Base-by-base conservation (phyloP, 2,888 invertebrate genomes). In the Agriotes lineatus region DNA sequence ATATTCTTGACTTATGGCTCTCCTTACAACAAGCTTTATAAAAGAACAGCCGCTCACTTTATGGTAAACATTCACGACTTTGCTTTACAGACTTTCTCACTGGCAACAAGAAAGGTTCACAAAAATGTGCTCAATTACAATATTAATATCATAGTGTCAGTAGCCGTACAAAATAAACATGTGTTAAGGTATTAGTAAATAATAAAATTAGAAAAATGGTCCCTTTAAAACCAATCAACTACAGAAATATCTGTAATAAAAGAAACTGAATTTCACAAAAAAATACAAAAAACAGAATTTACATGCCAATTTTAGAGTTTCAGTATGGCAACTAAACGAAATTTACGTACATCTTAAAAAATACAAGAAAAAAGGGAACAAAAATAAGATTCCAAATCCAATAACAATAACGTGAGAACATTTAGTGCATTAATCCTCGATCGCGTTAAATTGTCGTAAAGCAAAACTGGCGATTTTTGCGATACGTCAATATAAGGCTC, bases 271-370 rank as follows among this genome's bases (percentile, higher is more conserved):
- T 37, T 62, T 60, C 39, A 52, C 39, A 69, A 72, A 76, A 72
- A 74, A n/a, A n/a, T n/a, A n/a, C n/a, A n/a, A 77, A 76, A 66
- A 56, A 33, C 54, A 52, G 54, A 59, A 54, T 44, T 22, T 48
- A 59, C n/a, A n/a, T 90, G 85, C 93, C 93, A 42, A 68, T 25
- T 14, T 42, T 18, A 44, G 58, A 30, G 14, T 66, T 66, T 69
- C 45, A 66, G 67, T 75, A 75, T 75, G 75, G 75, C 75, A 75
- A 73, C 74, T 73, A 71, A 71, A 71, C 62, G 69, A 69, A 70
- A 67, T 69, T 75, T 75, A 74, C 72, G 72, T 75, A 74, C 72
- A 54, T 67, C 20, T 30, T 58, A 70, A 45, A 58, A n/a, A 70
- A 65, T 35, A 66, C 18, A 58, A 22, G 45, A 69, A 69, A 52